Evolutionary conservation across 2,113 vertebrate species (phyloP).

Genomic region (Calidris pugnax): DNA sequence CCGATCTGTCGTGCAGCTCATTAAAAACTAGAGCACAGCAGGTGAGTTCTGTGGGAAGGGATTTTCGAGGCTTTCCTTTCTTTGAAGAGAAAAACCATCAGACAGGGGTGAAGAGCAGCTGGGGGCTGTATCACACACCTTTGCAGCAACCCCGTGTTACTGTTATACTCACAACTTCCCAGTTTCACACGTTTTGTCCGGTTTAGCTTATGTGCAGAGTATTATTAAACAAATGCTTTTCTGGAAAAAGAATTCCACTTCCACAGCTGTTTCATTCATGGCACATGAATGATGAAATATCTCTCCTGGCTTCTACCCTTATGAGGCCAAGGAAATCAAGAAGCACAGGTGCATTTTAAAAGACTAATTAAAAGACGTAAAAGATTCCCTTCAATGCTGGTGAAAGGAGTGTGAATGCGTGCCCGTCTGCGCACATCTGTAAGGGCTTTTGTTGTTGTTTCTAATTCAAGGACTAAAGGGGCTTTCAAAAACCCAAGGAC

Average conservation of each 20-base stretch:
- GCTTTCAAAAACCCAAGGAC: background rate
- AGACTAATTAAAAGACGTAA: background rate
- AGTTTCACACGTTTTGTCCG: background rate
- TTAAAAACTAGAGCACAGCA: background rate
- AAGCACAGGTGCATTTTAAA: background rate
- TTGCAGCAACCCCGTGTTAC: background rate
- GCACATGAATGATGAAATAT: background rate
- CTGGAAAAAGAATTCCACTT: background rate
- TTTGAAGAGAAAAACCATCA: background rate
- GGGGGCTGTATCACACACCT: background rate
- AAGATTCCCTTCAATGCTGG: background rate
- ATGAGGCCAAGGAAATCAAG: background rate
- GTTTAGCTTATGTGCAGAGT: background rate
- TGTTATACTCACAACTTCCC: background rate
- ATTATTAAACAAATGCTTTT: background rate
- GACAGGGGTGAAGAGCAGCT: background rate
- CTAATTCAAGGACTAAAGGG: background rate
- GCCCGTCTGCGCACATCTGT: fast-evolving
- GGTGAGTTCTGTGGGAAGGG: background rate
- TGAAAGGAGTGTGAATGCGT: background rate
- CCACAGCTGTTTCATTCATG: background rate
- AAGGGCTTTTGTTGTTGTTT: background rate
- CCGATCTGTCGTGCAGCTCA: background rate
- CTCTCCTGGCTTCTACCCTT: background rate
- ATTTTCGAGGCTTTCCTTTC: background rate